These are phyloP conservation scores for Rhincodon typus DNA, from an alignment of 2,797 vertebrate genomes.

Conservation along the genomic window DNA sequence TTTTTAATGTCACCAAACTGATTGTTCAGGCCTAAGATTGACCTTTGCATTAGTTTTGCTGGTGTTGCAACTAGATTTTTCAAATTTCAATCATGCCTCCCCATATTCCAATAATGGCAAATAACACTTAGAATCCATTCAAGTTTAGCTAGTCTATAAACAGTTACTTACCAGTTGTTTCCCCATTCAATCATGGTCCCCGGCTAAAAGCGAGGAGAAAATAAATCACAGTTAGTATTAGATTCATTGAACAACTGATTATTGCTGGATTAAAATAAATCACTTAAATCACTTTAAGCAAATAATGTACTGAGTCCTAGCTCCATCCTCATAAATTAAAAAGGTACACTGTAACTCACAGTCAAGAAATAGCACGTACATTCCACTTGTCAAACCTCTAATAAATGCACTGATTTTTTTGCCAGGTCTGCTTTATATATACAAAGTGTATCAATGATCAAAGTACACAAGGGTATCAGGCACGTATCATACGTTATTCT, in stretches of 20 bases:
- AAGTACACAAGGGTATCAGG: too few species aligned
- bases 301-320: not conserved
- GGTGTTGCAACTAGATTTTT: not conserved
- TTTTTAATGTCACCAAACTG: not conserved
- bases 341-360: not conserved
- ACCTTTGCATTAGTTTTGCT: not conserved
- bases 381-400: not conserved
- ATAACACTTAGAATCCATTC: not conserved
- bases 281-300: not conserved
- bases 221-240: not conserved
- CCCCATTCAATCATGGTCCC: conserved; percentile 98
- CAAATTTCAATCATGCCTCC: not conserved
- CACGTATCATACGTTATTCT: not conserved
- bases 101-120: not conserved
- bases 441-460: not conserved
- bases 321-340: not conserved
- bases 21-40: not conserved
- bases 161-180: conserved; percentile 81
- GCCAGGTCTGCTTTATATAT: not conserved
- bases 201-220: conserved; percentile 63
- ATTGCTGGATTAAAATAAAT: not conserved
- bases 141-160: not conserved
- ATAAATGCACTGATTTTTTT: not conserved
- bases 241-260: conserved; percentile 28
- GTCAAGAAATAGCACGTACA: not conserved